Percentiles rank a stretch among this genome's conserved stretches.
phyloP scores from a whole-genome alignment of 2,888 invertebrate genomes.

The Drosophila phalerata region DNA sequence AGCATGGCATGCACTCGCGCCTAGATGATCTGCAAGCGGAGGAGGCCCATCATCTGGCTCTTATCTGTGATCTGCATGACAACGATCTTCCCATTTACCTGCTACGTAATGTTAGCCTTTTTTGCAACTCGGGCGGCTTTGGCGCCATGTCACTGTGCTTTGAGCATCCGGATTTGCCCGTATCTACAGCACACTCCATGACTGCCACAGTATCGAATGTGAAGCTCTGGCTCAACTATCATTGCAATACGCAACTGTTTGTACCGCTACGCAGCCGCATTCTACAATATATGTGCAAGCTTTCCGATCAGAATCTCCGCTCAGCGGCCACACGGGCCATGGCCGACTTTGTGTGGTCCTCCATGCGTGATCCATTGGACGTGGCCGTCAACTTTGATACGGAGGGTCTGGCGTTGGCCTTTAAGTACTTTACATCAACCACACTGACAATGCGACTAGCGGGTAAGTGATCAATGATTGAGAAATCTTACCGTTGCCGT shows the following conservation, averaged over 20 bases:
- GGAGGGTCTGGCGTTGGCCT: constrained; percentile 96
- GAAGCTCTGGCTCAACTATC: constrained; percentile 96
- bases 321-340: constrained; percentile 95
- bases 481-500: neutral
- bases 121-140: constrained; percentile 96
- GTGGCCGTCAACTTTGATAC: constrained; percentile 94
- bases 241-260: constrained; percentile 94
- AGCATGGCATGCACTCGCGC: constrained; percentile 92
- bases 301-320: constrained; percentile 95
- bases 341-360: constrained; percentile 98
- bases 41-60: constrained; percentile 88
- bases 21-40: constrained; percentile 93
- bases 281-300: constrained; percentile 96
- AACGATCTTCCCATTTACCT: constrained; percentile 96
- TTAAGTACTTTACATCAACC: constrained; percentile 97
- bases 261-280: constrained; percentile 95
- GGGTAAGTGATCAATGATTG: constrained; percentile 85
- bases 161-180: constrained; percentile 92
- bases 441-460: constrained; percentile 97
- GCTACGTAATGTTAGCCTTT: constrained; percentile 95
- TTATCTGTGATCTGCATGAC: constrained; percentile 95
- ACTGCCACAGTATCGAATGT: constrained; percentile 96
- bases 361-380: constrained; percentile 96
- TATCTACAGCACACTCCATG: constrained; percentile 96
- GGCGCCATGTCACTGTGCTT: constrained; percentile 95